Conservation (phyloP, 2,113 vertebrate genomes). For the Amphiprion percula region DNA sequence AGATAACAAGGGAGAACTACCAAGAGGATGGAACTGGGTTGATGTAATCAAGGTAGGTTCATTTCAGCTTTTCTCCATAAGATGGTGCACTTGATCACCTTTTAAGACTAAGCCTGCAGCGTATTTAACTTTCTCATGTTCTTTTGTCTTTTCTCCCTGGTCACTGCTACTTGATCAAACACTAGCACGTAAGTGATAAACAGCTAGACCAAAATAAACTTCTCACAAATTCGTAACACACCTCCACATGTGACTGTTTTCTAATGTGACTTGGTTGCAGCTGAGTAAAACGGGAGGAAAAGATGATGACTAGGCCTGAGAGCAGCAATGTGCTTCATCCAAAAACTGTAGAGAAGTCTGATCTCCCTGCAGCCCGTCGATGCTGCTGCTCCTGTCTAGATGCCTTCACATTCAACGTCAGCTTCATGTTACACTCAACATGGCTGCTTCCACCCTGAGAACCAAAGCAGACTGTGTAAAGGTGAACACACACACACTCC, state of each 20-base stretch:
- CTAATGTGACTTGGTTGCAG: constrained; percentile 75
- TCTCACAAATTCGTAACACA: background rate
- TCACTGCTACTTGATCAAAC: background rate
- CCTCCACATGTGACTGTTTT: background rate
- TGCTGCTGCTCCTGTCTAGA: constrained; percentile 31
- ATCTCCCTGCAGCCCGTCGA: constrained; percentile 21
- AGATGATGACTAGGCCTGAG: constrained; percentile 88
- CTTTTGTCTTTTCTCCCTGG: background rate
- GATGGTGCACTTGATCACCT: background rate
- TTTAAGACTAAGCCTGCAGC: background rate
- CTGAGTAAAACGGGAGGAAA: constrained; percentile 96
- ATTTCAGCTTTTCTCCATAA: constrained; percentile 25
- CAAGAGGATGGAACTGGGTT: constrained; percentile 98
- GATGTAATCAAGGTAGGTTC: constrained; percentile 95
- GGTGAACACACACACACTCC: constrained; percentile 9
- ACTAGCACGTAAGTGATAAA: constrained; percentile 77
- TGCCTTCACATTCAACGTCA: constrained; percentile 23
- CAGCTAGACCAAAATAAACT: fast-evolving
- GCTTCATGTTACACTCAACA: constrained; percentile 1
- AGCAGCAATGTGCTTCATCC: constrained; percentile 9
- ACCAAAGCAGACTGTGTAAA: constrained; percentile 7
- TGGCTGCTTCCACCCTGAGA: constrained; percentile 16
- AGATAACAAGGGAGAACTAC: constrained; percentile 96
- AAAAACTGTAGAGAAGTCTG: constrained; percentile 20
- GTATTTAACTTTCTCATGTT: background rate